Evolutionary conservation across 2,797 vertebrate genomes (phyloP).

Genomic region (Chromis chromis): DNA sequence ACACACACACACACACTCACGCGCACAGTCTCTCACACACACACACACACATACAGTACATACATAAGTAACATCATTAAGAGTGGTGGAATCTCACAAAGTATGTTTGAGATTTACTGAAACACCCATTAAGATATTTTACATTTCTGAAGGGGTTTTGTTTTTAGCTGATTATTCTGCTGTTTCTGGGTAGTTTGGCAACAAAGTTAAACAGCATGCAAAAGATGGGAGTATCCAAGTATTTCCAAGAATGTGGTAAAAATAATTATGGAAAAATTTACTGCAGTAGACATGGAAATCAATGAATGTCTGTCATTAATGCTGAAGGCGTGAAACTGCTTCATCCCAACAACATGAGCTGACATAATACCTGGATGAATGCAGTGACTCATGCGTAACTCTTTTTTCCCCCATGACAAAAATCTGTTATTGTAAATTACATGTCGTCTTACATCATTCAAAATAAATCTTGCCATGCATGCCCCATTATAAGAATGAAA

Average conservation of each 20-base stretch:
- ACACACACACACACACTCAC: constrained; percentile 26
- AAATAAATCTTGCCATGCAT: constrained; percentile 1
- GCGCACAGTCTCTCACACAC: not conserved
- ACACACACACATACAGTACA: constrained; percentile 3
- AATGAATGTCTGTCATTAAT: constrained; percentile 12
- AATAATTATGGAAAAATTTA: constrained; percentile 4
- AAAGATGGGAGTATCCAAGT: not conserved
- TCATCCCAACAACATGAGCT: not conserved
- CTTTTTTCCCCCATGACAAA: not conserved
- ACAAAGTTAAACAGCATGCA: constrained; percentile 24
- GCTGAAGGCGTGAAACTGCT: not conserved
- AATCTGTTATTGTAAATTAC: not conserved
- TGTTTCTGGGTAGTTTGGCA: constrained; percentile 12
- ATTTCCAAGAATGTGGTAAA: constrained; percentile 19
- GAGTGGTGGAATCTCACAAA: constrained; percentile 17
- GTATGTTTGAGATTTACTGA: constrained; percentile 7
- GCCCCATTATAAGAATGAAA: not conserved
- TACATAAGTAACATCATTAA: constrained; percentile 49
- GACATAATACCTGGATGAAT: not conserved
- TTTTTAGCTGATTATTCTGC: constrained; percentile 5
- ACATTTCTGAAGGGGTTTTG: constrained; percentile 30
- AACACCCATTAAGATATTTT: constrained; percentile 32
- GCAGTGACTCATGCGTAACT: not conserved
- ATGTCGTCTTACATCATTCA: constrained; percentile 13
- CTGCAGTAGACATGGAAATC: not conserved